These are phyloP conservation scores for Zaprionus camerounensis DNA, from an alignment of 1,140 invertebrate species.

Conservation along the genomic window DNA sequence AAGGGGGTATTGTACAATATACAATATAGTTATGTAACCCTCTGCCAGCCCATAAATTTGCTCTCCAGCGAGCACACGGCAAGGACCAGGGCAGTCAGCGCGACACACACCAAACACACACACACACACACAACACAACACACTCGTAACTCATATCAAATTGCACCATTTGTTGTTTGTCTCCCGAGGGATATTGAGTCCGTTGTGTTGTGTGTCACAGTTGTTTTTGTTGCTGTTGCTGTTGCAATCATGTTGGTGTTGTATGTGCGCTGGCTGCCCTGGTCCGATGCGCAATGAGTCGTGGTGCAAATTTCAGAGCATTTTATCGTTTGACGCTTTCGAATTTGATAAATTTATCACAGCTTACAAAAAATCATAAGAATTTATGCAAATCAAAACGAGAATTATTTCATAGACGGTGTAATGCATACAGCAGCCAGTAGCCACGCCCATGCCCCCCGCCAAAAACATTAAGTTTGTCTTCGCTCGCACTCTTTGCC, in stretches of 20 bases:
- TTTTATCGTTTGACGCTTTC: conserved; percentile 72
- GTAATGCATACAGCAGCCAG: conserved; percentile 46
- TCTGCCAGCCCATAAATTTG: conserved; percentile 30
- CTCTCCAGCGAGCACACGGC: conserved; percentile 41
- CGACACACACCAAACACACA: conserved; percentile 15
- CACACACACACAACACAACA: conserved; percentile 13
- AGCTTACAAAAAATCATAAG: conserved; percentile 76
- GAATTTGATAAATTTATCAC: conserved; percentile 82
- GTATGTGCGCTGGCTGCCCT: conserved; percentile 42
- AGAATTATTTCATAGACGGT: conserved; percentile 50
- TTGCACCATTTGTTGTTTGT: conserved; percentile 78
- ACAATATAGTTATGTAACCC: conserved; percentile 42
- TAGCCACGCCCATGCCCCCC: conserved; percentile 61
- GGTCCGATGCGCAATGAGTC: conserved; percentile 51
- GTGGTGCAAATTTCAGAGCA: conserved; percentile 31
- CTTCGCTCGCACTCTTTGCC: conserved; percentile 73
- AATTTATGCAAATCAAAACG: conserved; percentile 68
- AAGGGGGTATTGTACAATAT: conserved; percentile 27
- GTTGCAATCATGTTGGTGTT: conserved; percentile 29
- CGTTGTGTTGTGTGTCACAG: conserved; percentile 32
- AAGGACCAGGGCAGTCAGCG: conserved; percentile 41
- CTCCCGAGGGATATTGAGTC: conserved; percentile 67
- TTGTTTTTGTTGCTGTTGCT: conserved; percentile 18
- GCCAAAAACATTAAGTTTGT: conserved; percentile 57
- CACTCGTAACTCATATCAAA: conserved; percentile 68